Conservation (phyloP, 1,140 invertebrate genomes). For the Drosophila triauraria region DNA sequence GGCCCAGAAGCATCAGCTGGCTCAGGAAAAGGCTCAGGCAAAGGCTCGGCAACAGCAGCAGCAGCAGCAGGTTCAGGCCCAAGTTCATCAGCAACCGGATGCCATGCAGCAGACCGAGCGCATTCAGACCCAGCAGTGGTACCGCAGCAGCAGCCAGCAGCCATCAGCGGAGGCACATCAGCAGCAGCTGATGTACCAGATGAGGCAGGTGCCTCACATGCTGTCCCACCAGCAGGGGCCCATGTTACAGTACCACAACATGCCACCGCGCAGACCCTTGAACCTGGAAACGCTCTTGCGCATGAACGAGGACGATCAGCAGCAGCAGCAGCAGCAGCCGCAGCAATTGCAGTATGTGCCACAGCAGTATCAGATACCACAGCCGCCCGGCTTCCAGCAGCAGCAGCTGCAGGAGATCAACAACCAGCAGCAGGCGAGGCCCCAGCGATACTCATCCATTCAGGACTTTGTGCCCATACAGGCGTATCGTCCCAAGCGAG, state of each 20-base stretch:
- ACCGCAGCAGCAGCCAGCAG: background rate
- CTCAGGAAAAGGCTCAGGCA: background rate
- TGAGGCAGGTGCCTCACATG: background rate
- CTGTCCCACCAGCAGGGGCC: background rate
- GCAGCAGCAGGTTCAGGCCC: background rate
- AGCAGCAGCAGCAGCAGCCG: background rate
- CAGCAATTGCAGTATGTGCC: conserved; percentile 5
- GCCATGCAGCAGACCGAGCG: background rate
- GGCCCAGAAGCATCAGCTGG: conserved; percentile 41
- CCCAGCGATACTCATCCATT: conserved; percentile 41
- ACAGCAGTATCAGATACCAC: conserved; percentile 4
- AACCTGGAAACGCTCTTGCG: background rate
- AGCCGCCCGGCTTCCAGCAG: background rate
- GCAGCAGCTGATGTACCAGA: background rate
- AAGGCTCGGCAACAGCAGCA: conserved; percentile 3
- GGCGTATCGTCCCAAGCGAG: conserved; percentile 60
- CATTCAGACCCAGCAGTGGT: conserved; percentile 26
- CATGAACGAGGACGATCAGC: background rate
- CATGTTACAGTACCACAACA: background rate
- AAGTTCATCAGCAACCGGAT: background rate
- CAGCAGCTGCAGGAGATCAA: conserved; percentile 6
- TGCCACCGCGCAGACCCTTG: background rate
- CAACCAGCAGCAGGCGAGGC: background rate
- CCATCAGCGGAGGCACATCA: background rate
- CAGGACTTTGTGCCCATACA: conserved; percentile 70